A percentile compares a stretch with the other conserved stretches of the same genome.
phyloP scores from a whole-genome alignment of 2,888 invertebrate species.

The Reticulitermes lucifugus region DNA sequence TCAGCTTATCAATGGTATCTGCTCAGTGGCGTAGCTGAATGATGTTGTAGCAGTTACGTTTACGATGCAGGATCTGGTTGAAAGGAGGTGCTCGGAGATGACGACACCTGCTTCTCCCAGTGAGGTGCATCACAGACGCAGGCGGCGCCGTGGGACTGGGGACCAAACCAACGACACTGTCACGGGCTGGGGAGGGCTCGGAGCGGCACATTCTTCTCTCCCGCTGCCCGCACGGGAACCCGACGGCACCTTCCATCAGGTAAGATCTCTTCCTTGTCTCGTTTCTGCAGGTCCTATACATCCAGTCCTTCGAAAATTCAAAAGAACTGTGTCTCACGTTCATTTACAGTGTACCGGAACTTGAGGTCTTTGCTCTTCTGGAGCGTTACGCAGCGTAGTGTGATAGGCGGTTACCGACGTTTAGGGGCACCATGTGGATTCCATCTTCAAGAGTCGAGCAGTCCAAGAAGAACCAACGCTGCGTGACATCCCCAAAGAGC shows the following conservation, averaged over 20 bases:
- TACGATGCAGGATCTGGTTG: conserved; percentile 14
- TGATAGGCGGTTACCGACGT: too few relatives aligned
- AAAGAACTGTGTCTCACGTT: too few relatives aligned
- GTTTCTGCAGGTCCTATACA: too few relatives aligned
- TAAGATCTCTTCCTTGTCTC: too few relatives aligned
- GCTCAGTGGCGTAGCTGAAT: neutral
- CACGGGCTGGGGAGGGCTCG: conserved; percentile 34
- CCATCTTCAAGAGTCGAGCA: too few relatives aligned
- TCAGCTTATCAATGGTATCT: neutral
- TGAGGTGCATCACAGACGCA: neutral
- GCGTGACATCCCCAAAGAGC: too few relatives aligned
- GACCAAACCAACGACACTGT: conserved; percentile 1
- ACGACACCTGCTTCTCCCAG: neutral
- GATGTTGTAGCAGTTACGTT: neutral
- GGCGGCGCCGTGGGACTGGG: conserved; percentile 3
- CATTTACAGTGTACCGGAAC: too few relatives aligned
- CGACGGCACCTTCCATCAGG: conserved; percentile 51
- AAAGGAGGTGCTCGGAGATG: conserved; percentile 29
- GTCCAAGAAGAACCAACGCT: too few relatives aligned
- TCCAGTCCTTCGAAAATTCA: too few relatives aligned
- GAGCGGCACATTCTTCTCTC: neutral
- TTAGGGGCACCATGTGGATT: too few relatives aligned
- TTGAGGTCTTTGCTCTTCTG: too few relatives aligned
- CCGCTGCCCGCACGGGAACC: conserved; percentile 10
- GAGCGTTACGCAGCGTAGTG: too few relatives aligned